Conservation (phyloP, 1,140 invertebrate species). For the Ooceraea biroi region DNA sequence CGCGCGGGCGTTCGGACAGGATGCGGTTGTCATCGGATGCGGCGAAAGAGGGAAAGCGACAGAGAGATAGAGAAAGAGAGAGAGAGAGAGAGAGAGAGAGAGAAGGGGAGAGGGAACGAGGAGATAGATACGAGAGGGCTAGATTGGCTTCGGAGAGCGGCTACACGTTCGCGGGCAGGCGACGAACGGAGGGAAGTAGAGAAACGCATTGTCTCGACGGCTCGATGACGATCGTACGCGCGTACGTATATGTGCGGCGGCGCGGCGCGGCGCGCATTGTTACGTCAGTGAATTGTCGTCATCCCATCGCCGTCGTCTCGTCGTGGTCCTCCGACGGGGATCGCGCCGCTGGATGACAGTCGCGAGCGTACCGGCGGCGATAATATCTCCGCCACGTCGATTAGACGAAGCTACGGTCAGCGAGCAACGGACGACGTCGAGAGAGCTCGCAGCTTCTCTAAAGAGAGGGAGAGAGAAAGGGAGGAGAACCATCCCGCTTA, state of each 20-base stretch:
- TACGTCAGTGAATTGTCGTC: conserved; percentile 57
- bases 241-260: conserved; percentile 1
- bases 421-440: conserved; percentile 50
- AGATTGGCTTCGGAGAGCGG: conserved; percentile 55
- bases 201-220: conserved; percentile 67
- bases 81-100: conserved; percentile 7
- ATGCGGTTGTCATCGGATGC: conserved; percentile 78
- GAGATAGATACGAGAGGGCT: conserved; percentile 49
- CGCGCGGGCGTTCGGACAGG: conserved; percentile 77
- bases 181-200: conserved; percentile 44
- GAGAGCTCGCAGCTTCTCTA: conserved; percentile 52
- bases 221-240: conserved; percentile 66
- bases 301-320: conserved; percentile 61
- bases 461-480: conserved; percentile 37
- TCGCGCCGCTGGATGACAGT: conserved; percentile 70
- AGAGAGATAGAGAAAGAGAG: neutral
- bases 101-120: conserved; percentile 39
- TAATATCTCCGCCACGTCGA: conserved; percentile 72
- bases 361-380: conserved; percentile 42
- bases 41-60: conserved; percentile 31
- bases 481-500: conserved; percentile 34
- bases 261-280: conserved; percentile 60
- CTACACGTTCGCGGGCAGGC: conserved; percentile 25
- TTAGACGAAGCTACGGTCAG: conserved; percentile 68
- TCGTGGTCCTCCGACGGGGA: conserved; percentile 52